phyloP scores from a whole-genome alignment of 1,140 invertebrate genomes.

The Penaeus chinensis region DNA sequence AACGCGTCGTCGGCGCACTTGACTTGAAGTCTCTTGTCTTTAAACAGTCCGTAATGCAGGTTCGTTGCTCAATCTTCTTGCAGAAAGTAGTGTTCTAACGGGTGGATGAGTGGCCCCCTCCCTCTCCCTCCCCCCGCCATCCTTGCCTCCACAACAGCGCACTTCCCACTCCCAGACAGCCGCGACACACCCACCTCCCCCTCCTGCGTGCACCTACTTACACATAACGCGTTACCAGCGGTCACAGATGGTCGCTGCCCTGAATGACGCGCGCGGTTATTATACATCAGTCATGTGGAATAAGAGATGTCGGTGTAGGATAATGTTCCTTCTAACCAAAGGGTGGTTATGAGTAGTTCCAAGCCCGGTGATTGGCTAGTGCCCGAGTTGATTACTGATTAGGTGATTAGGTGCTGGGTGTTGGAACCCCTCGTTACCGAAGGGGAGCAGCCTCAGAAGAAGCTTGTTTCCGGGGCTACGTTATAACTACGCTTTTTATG shows the following conservation, averaged over 20 bases:
- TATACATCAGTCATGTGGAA: slow-evolving; percentile 50
- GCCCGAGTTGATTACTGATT: too few relatives aligned
- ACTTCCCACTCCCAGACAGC: slow-evolving; percentile 1
- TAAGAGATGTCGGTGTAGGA: slow-evolving; percentile 34
- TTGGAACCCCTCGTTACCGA: too few relatives aligned
- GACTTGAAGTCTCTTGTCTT: too few relatives aligned
- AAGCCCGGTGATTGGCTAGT: slow-evolving; percentile 1
- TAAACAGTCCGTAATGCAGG: too few relatives aligned
- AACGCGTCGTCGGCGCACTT: too few relatives aligned
- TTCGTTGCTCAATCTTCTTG: too few relatives aligned
- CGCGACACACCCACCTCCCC: not conserved
- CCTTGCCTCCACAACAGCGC: not conserved
- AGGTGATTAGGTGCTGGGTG: too few relatives aligned
- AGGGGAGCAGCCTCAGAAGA: too few relatives aligned
- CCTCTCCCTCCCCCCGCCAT: not conserved
- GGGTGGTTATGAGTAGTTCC: slow-evolving; percentile 15
- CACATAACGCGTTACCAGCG: not conserved
- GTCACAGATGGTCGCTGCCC: slow-evolving; percentile 13
- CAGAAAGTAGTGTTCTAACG: too few relatives aligned
- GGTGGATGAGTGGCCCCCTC: not conserved
- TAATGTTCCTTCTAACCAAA: slow-evolving; percentile 18
- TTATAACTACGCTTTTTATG: too few relatives aligned
- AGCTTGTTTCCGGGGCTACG: too few relatives aligned
- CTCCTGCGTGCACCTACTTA: not conserved
- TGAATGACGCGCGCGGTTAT: slow-evolving; percentile 38